phyloP scores from a whole-genome alignment of 2,113 vertebrate species.

The Balaenoptera acutorostrata region DNA sequence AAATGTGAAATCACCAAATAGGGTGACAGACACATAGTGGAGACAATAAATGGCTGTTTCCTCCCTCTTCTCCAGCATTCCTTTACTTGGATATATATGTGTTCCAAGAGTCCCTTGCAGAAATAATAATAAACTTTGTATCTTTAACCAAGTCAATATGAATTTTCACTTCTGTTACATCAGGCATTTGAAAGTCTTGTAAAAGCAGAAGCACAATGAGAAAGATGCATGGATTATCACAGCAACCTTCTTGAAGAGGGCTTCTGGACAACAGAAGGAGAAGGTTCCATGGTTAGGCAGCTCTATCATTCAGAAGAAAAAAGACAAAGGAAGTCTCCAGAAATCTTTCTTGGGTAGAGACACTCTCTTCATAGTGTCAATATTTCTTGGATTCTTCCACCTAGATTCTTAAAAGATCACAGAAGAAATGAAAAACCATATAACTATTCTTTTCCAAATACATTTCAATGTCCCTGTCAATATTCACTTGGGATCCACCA shows the following conservation, averaged over 20 bases:
- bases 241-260: background rate
- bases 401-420: conserved; percentile 1
- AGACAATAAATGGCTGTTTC: background rate
- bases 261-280: background rate
- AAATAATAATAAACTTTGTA: background rate
- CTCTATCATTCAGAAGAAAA: background rate
- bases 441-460: conserved; percentile 27
- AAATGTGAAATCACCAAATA: background rate
- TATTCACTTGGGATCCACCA: conserved; percentile 65
- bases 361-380: background rate
- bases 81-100: background rate
- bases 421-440: background rate
- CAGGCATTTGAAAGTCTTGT: background rate
- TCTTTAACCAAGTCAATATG: background rate
- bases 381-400: background rate
- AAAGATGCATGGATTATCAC: background rate
- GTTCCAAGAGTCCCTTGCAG: background rate
- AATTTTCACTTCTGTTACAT: background rate
- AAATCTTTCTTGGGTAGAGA: background rate
- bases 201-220: background rate
- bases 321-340: background rate
- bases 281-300: fast-evolving
- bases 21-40: no score
- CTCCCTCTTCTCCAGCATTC: background rate
- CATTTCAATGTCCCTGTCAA: conserved; percentile 65